Evolutionary conservation across 2,888 invertebrate species (phyloP).

Genomic region (Phaonia tiefii): DNA sequence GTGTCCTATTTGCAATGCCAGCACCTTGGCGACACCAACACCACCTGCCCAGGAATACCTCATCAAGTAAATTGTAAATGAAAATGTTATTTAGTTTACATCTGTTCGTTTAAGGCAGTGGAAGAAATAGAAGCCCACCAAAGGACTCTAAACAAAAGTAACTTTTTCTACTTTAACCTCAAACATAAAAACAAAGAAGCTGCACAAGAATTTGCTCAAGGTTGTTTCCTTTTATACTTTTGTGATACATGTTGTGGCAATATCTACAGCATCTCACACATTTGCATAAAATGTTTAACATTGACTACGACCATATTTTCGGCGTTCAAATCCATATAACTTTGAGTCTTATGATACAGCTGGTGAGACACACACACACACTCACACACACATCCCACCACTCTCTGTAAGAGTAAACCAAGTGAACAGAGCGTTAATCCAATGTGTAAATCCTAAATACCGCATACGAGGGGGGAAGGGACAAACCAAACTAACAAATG

Average conservation of each 20-base stretch:
- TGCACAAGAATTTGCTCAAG: not conserved
- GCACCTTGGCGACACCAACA: not conserved
- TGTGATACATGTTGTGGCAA: slow-evolving; percentile 8
- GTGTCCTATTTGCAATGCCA: not conserved
- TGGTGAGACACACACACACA: too few species aligned
- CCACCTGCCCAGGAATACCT: not conserved
- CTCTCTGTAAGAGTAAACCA: too few species aligned
- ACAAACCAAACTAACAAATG: too few species aligned
- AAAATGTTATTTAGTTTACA: not conserved
- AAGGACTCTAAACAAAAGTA: not conserved
- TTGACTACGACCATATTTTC: slow-evolving; percentile 1
- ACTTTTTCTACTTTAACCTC: not conserved
- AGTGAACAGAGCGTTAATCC: slow-evolving; percentile 1
- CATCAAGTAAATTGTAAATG: slow-evolving; percentile 6
- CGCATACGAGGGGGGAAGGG: slow-evolving; percentile 2
- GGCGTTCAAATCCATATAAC: slow-evolving; percentile 18
- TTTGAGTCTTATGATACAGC: not conserved
- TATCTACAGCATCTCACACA: slow-evolving; percentile 13
- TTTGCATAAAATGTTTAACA: slow-evolving; percentile 50
- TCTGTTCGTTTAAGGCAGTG: slow-evolving; percentile 7
- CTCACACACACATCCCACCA: too few species aligned
- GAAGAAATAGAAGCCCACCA: not conserved
- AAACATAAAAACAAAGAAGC: not conserved
- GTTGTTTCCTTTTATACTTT: not conserved
- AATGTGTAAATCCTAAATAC: slow-evolving; percentile 21